Evolutionary conservation across 2,888 invertebrate species (phyloP).

Genomic region (Drosophila algonquin): DNA sequence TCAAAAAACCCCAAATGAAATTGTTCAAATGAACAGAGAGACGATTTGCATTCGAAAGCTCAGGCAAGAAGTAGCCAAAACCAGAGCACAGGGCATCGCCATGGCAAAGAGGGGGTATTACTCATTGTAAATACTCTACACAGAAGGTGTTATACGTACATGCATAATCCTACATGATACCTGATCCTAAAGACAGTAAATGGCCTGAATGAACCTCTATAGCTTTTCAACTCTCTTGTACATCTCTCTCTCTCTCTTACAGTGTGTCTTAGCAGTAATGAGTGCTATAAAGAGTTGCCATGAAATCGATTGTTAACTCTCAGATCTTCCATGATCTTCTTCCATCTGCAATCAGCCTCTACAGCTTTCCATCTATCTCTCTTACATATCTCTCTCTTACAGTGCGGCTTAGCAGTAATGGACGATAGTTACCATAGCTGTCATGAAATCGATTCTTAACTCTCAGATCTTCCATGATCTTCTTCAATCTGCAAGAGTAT

Average conservation of each 20-base stretch:
- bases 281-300: too few species aligned
- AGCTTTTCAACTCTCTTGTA: too few species aligned
- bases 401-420: too few species aligned
- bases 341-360: too few species aligned
- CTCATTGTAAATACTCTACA: constrained; percentile 52
- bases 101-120: not conserved
- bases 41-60: constrained; percentile 62
- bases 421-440: too few species aligned
- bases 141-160: not conserved
- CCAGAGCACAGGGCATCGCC: constrained; percentile 19
- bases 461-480: not conserved
- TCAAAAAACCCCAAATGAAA: constrained; percentile 57
- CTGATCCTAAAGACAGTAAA: not conserved
- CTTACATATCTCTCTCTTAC: too few species aligned
- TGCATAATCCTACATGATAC: too few species aligned
- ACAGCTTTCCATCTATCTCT: too few species aligned
- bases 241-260: too few species aligned
- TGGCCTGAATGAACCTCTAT: not conserved
- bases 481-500: not conserved
- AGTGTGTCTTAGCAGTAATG: too few species aligned
- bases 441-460: too few species aligned
- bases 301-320: too few species aligned
- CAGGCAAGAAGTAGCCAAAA: constrained; percentile 9
- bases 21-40: constrained; percentile 48
- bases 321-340: not conserved